Conservation (phyloP, 1,140 invertebrate genomes). For the Drosophila melanica region DNA sequence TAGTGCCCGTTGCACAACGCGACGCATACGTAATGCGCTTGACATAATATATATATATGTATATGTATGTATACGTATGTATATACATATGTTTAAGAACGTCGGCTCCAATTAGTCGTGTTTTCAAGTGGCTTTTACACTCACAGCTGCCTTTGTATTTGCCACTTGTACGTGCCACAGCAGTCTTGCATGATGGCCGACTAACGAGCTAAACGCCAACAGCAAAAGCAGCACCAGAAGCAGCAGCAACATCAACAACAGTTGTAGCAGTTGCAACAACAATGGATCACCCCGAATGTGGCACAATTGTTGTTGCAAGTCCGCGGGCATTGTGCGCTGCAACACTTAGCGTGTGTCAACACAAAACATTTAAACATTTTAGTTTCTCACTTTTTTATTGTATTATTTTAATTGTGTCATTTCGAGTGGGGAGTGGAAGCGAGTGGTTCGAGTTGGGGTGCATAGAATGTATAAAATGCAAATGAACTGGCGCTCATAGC, state of each 20-base stretch:
- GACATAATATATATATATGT: constrained; percentile 13
- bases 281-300: constrained; percentile 16
- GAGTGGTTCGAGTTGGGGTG: not conserved
- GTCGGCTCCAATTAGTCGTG: constrained; percentile 73
- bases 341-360: constrained; percentile 48
- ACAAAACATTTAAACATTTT: constrained; percentile 31
- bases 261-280: constrained; percentile 13
- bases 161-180: constrained; percentile 50
- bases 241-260: constrained; percentile 14
- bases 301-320: constrained; percentile 18
- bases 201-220: constrained; percentile 63
- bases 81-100: constrained; percentile 44
- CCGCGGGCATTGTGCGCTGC: constrained; percentile 28
- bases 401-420: constrained; percentile 54
- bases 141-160: constrained; percentile 56
- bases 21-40: constrained; percentile 67
- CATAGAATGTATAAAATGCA: constrained; percentile 48
- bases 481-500: constrained; percentile 54
- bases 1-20: constrained; percentile 49
- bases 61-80: not conserved
- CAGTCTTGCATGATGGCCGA: constrained; percentile 40
- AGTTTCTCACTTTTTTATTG: constrained; percentile 19
- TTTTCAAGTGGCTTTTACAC: constrained; percentile 68
- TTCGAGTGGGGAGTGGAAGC: constrained; percentile 4
- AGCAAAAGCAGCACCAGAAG: constrained; percentile 4